Conservation (phyloP, 2,113 vertebrate genomes). For the Casuarius casuarius region DNA sequence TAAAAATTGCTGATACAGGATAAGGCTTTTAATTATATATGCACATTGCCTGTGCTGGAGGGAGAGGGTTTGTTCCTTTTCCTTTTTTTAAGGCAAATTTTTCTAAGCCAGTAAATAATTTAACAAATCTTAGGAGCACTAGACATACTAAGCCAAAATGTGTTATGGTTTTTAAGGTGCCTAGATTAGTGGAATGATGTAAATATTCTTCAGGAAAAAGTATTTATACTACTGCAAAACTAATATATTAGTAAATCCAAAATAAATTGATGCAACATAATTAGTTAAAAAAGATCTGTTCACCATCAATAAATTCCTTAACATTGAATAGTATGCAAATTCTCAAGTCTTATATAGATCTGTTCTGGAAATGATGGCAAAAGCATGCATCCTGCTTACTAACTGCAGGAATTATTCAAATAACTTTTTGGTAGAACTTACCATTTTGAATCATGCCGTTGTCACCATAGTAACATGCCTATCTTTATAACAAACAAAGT, state of each 20-base stretch:
- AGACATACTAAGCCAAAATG: background rate
- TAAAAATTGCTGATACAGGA: background rate
- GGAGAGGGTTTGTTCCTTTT: background rate
- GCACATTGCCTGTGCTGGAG: background rate
- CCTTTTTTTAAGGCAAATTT: background rate
- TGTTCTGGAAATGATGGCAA: background rate
- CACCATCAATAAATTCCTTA: background rate
- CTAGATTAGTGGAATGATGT: background rate
- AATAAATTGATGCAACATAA: background rate
- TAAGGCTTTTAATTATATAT: background rate
- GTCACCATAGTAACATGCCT: slow-evolving; percentile 23
- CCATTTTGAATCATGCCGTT: background rate
- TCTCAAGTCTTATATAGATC: background rate
- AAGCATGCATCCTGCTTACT: background rate
- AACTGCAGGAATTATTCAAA: background rate
- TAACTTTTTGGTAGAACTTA: background rate
- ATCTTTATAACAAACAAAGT: slow-evolving; percentile 11
- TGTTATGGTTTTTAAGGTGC: background rate
- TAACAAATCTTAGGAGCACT: background rate
- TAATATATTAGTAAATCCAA: background rate
- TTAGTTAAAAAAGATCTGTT: background rate
- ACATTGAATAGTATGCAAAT: background rate
- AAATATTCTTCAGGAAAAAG: background rate
- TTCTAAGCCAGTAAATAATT: background rate
- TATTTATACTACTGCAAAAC: background rate